These are phyloP conservation scores for Steatocranus sp. DNA, from an alignment of 2,797 vertebrate genomes.

Conservation along the genomic window DNA sequence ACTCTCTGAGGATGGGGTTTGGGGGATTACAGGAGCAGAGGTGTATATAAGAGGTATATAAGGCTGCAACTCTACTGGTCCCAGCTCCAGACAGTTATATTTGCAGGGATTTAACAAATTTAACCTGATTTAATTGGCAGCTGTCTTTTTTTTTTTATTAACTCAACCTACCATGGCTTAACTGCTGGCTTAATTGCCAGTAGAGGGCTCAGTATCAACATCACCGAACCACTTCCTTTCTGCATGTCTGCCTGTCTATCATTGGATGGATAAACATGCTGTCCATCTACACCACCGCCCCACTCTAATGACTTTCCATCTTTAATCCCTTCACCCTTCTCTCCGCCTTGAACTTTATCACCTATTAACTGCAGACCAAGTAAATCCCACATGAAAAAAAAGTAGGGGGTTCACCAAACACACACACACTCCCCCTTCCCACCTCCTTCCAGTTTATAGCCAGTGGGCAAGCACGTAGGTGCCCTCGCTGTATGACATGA, in stretches of 20 bases:
- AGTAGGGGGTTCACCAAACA: background rate
- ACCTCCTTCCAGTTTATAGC: slow-evolving; percentile 19
- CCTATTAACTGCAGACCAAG: slow-evolving; percentile 78
- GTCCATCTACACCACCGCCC: slow-evolving; percentile 1
- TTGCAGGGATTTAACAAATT: background rate
- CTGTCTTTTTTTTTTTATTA: background rate
- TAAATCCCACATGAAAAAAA: slow-evolving; percentile 67
- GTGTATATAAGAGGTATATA: background rate
- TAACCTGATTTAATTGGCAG: background rate
- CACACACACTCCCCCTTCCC: background rate
- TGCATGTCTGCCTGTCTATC: background rate
- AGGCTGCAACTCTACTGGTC: background rate
- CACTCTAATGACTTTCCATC: slow-evolving; percentile 59
- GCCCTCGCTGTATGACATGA: slow-evolving; percentile 73
- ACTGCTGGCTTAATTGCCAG: background rate
- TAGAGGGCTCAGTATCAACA: slow-evolving; percentile 26
- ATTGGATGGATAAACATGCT: slow-evolving; percentile 7
- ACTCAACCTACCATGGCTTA: background rate
- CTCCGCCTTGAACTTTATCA: slow-evolving; percentile 75
- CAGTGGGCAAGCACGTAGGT: slow-evolving; percentile 41
- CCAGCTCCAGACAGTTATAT: background rate
- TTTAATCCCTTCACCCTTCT: slow-evolving; percentile 69
- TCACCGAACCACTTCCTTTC: background rate
- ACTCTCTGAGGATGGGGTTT: background rate
- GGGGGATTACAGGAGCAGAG: background rate